These are phyloP conservation scores for Zaprionus davidi DNA, from an alignment of 1,140 invertebrate species.

Conservation along the genomic window DNA sequence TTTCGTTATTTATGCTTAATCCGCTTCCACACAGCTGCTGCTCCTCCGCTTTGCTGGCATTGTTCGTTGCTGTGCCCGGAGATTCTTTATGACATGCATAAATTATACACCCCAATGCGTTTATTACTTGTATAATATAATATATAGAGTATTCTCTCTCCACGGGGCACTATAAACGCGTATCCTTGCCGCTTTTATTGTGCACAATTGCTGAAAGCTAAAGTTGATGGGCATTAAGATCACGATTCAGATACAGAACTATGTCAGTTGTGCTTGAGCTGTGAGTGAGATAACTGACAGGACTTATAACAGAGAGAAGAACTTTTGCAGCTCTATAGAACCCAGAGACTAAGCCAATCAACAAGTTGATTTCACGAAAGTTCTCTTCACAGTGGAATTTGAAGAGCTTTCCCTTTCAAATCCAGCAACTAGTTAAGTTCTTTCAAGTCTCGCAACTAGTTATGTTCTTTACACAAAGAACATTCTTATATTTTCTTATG, in stretches of 20 bases:
- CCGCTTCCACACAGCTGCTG: background rate
- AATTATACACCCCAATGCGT: conserved; percentile 65
- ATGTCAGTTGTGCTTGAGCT: background rate
- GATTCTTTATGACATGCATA: conserved; percentile 52
- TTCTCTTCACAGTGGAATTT: no score
- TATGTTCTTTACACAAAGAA: no score
- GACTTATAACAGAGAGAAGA: background rate
- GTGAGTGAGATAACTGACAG: background rate
- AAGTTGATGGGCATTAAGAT: background rate
- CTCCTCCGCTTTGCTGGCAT: background rate
- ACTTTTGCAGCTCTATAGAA: background rate
- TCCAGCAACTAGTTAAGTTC: no score
- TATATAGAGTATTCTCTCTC: background rate
- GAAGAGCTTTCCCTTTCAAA: no score
- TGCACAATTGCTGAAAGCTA: background rate
- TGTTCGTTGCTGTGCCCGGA: background rate
- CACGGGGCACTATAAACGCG: background rate
- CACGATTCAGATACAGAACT: background rate
- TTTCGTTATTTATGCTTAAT: conserved; percentile 55
- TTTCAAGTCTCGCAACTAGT: no score
- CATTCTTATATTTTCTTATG: background rate
- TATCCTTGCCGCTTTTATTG: conserved; percentile 25
- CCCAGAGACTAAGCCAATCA: background rate
- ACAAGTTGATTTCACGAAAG: background rate
- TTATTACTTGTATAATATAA: conserved; percentile 40